A percentile compares a stretch with the other conserved stretches of the same genome.
Conservation (phyloP, 2,113 vertebrate genomes). For the Platanista minor region DNA sequence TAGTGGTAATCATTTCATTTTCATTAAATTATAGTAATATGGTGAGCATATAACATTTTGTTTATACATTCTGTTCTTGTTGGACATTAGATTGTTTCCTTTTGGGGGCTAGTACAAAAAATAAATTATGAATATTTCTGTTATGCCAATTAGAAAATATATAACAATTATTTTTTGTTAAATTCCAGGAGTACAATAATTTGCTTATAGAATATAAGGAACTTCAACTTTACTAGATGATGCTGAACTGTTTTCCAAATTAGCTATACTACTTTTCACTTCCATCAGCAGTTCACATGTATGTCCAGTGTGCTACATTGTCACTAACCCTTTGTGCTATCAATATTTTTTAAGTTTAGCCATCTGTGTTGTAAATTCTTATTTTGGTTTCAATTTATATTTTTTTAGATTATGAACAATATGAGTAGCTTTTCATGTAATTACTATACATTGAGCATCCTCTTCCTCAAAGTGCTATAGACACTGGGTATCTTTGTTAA, state of each 20-base stretch:
- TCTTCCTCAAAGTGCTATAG: not conserved
- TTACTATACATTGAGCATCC: not conserved
- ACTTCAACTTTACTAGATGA: not conserved
- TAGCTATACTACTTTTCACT: not conserved
- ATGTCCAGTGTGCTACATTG: not conserved
- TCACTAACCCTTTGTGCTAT: not conserved
- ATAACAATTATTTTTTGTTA: not conserved
- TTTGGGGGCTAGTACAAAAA: not conserved
- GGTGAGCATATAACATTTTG: not conserved
- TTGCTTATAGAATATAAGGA: not conserved
- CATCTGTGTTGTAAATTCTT: not conserved
- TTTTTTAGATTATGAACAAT: not conserved
- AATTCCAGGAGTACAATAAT: not conserved
- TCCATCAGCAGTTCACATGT: fast-evolving
- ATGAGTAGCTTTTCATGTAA: not conserved
- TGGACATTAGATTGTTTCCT: not conserved
- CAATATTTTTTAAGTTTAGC: not conserved
- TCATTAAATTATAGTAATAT: not conserved
- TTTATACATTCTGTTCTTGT: not conserved
- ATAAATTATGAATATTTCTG: not conserved
- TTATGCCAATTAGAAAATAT: not conserved
- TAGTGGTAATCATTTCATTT: not conserved
- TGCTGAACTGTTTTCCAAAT: not conserved
- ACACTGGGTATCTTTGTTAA: not conserved
- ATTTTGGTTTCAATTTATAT: not conserved